These are phyloP conservation scores for Epinotia bilunana DNA, from an alignment of 2,888 invertebrate species.

Conservation along the genomic window DNA sequence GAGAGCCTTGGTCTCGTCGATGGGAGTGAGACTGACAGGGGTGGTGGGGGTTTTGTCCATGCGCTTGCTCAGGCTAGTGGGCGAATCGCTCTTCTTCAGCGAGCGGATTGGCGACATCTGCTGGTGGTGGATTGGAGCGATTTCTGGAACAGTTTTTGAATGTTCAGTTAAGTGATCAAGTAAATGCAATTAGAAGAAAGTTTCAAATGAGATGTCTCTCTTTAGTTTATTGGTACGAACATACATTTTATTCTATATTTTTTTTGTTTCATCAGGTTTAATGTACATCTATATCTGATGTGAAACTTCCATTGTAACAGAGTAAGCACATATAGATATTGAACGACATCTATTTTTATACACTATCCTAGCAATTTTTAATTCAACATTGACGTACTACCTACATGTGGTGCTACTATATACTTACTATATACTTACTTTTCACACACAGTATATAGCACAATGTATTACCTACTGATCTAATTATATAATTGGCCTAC, in stretches of 20 bases:
- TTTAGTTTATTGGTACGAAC: background rate
- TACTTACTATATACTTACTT: constrained; percentile 42
- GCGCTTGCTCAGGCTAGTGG: constrained; percentile 79
- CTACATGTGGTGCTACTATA: constrained; percentile 32
- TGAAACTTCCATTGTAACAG: constrained; percentile 59
- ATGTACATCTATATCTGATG: constrained; percentile 45
- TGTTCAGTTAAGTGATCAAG: constrained; percentile 43
- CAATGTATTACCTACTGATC: constrained; percentile 1
- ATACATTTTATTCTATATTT: background rate
- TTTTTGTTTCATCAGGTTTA: background rate
- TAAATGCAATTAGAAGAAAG: constrained; percentile 44
- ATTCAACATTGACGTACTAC: constrained; percentile 18
- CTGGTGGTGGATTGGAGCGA: constrained; percentile 81
- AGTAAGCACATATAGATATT: constrained; percentile 56
- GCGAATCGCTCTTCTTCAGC: constrained; percentile 80
- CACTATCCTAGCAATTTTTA: constrained; percentile 27
- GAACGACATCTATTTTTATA: constrained; percentile 31
- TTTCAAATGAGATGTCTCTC: constrained; percentile 50
- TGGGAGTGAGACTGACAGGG: constrained; percentile 79
- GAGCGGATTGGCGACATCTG: constrained; percentile 83
- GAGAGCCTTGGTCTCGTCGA: constrained; percentile 79
- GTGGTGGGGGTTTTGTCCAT: constrained; percentile 82
- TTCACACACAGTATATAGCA: constrained; percentile 14
- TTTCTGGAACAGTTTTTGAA: constrained; percentile 72
- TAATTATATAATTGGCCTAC: constrained; percentile 16